Evolutionary conservation across 2,888 invertebrate genomes (phyloP), one percentile per base, ranked within the genome.

Genomic region (Marronus borbonicus): DNA sequence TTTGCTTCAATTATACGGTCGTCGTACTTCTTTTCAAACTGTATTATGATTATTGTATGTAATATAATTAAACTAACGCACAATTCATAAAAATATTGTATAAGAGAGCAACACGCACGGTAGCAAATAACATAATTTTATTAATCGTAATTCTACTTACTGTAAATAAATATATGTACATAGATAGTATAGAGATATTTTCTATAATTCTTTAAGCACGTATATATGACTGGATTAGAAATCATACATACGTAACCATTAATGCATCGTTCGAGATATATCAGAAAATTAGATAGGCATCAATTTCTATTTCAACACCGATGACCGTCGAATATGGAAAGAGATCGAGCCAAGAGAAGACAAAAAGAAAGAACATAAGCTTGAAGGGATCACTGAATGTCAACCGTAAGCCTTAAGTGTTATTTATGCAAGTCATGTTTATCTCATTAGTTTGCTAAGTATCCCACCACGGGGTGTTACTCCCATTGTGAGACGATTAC

Each of bases 391-490:
- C 66, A 72, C 58, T 20, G 72, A 70, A 49, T 77, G 78, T 68
- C 78, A 68, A 68, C 75, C 44, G 50, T 75, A 76, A 76, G 52
- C 78, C 78, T 49, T 76, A 76, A 76, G 60, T 76, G 68, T 60
- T 66, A 68, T 78, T 65, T 69, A 58, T 74, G 79, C 79, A 79
- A 79, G 79, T 79, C 79, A 79, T 76, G 65, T 55, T 79, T 72
- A 55, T 65, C 79, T 79, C 79, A 79, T 79, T 79, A 76, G 72
- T 79, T 72, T 72, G 72, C 79, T 79, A 79, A 79, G 79, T 79
- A 76, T 76, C 62, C 72, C 79, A 69, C 79, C 76, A 64, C 76
- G 66, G 79, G 79, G 76, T 70, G 74, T 72, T 75, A 79, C 62
- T 76, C 76, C 79, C 74, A 76, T 79, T 76, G 76, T 79, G 76